Percentiles rank a stretch among this genome's conserved stretches.
Evolutionary conservation across 1,140 invertebrate species (phyloP).

Genomic region (Harpegnathos saltator): DNA sequence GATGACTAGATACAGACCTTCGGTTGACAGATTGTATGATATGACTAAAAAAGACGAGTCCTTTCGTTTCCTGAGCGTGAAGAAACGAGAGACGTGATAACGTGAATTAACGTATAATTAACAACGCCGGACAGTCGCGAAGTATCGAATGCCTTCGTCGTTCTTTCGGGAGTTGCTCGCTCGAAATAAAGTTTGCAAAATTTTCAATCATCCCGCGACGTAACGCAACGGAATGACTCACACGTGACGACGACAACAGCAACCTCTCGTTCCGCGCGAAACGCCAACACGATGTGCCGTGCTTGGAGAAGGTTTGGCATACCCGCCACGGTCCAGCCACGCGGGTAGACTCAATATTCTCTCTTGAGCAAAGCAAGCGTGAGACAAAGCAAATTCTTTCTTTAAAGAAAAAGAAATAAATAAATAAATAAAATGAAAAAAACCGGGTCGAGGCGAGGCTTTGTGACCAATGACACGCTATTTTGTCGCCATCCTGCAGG

Average conservation of each 20-base stretch:
- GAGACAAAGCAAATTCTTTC: constrained; percentile 2
- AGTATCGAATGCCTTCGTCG: no score
- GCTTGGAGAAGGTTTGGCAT: constrained; percentile 39
- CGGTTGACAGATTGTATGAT: neutral
- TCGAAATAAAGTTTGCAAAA: constrained; percentile 26
- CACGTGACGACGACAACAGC: no score
- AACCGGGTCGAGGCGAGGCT: constrained; percentile 65
- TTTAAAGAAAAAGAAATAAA: neutral
- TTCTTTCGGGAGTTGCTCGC: neutral
- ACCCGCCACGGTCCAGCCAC: neutral
- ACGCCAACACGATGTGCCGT: constrained; percentile 19
- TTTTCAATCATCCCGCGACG: neutral
- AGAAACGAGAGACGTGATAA: constrained; percentile 29
- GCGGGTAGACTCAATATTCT: constrained; percentile 22
- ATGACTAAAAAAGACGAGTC: neutral
- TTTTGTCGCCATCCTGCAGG: constrained; percentile 81
- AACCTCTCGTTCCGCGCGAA: constrained; percentile 9
- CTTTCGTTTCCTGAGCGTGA: constrained; percentile 2
- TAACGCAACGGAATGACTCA: no score
- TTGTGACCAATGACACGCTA: constrained; percentile 75
- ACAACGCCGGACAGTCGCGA: no score
- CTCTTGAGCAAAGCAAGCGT: neutral
- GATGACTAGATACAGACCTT: neutral
- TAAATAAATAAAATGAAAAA: neutral
- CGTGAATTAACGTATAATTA: neutral